Evolutionary conservation across 2,113 vertebrate genomes (phyloP).

Genomic region (Aleadryas rufinucha): DNA sequence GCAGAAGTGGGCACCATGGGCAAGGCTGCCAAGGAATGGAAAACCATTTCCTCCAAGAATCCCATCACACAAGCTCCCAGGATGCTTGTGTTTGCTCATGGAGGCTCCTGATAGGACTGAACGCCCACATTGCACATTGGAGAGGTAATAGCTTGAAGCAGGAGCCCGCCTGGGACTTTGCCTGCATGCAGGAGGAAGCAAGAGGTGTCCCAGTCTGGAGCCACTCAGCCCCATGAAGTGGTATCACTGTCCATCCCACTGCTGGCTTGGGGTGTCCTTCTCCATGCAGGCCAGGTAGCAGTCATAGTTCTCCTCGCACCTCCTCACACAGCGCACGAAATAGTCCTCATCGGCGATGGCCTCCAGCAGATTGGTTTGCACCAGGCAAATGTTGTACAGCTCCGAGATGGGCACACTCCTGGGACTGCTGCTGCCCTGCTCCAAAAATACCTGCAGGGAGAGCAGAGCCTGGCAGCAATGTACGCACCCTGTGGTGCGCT

Average conservation of each 20-base stretch:
- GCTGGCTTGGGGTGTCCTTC: neutral
- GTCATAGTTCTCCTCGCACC: slow-evolving; percentile 84
- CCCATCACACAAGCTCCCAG: neutral
- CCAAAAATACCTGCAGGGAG: slow-evolving; percentile 76
- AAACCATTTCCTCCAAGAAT: neutral
- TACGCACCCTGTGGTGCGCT: accelerated
- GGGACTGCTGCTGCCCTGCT: slow-evolving; percentile 39
- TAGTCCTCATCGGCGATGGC: slow-evolving; percentile 82
- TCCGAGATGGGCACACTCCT: slow-evolving; percentile 71
- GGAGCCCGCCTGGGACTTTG: neutral
- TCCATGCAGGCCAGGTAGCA: slow-evolving; percentile 59
- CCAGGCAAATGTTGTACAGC: slow-evolving; percentile 80
- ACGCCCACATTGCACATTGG: accelerated
- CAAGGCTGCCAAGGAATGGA: neutral
- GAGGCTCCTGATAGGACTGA: neutral
- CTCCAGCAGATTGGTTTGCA: slow-evolving; percentile 84
- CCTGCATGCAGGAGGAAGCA: accelerated
- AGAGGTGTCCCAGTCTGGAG: neutral
- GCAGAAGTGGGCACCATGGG: neutral
- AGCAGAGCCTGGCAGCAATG: neutral
- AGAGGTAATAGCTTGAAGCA: neutral
- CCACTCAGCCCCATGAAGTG: neutral
- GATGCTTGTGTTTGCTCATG: neutral
- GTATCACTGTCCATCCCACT: neutral
- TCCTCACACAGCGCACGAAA: slow-evolving; percentile 78